Conservation (phyloP, 1,140 invertebrate species). For the Rhopalosiphum padi region DNA sequence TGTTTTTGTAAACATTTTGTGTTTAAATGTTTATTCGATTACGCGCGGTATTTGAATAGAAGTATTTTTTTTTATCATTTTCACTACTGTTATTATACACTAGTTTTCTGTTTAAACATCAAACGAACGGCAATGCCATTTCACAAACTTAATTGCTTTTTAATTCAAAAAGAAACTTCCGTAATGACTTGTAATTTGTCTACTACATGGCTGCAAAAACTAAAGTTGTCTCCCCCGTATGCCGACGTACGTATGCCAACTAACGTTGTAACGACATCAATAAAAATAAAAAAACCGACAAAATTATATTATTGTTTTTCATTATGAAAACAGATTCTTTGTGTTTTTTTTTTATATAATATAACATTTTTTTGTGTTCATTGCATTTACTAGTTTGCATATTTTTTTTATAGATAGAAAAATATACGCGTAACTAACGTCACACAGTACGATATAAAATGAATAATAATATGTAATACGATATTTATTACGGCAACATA, state of each 20-base stretch:
- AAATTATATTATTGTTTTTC: neutral
- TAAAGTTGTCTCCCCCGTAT: neutral
- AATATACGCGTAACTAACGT: neutral
- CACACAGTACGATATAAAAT: neutral
- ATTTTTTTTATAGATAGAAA: neutral
- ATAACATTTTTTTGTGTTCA: neutral
- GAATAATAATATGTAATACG: neutral
- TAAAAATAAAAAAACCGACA: neutral
- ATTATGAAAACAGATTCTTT: neutral
- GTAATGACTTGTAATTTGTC: neutral
- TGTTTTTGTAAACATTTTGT: neutral
- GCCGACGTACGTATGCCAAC: neutral
- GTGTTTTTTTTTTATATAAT: neutral
- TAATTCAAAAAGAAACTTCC: neutral
- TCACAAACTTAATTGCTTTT: neutral
- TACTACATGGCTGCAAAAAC: neutral
- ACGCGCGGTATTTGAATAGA: neutral
- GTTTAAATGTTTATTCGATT: slow-evolving; percentile 5
- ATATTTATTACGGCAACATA: neutral
- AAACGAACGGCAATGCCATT: neutral
- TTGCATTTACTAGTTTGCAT: neutral
- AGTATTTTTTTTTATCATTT: neutral
- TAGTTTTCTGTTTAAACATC: neutral
- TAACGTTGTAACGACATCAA: neutral
- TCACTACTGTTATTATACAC: neutral